Percentiles rank a stretch among this genome's conserved stretches.
phyloP scores from a whole-genome alignment of 2,113 vertebrate genomes.

The Perccottus glenii region DNA sequence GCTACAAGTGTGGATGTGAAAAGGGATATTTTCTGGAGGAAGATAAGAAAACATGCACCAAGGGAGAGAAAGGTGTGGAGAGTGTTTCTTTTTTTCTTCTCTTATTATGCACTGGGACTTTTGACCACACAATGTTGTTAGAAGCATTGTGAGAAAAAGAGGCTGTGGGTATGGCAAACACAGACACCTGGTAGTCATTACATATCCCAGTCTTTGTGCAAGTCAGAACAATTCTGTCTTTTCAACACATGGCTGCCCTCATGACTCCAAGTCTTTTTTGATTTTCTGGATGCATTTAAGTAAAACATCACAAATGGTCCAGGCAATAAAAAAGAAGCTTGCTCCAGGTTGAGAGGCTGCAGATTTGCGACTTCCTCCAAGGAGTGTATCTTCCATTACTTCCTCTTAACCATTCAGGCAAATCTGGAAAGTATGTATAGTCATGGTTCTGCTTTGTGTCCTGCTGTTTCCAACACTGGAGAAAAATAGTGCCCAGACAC shows the following conservation, averaged over 20 bases:
- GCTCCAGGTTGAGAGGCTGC: constrained; percentile 40
- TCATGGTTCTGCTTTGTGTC: constrained; percentile 31
- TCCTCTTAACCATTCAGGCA: constrained; percentile 37
- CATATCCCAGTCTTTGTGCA: constrained; percentile 51
- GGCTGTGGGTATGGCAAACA: constrained; percentile 37
- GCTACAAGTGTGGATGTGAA: constrained; percentile 91
- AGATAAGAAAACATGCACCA: constrained; percentile 88
- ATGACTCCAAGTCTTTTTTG: constrained; percentile 52
- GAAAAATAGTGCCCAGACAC: constrained; percentile 41
- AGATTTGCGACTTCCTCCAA: constrained; percentile 72
- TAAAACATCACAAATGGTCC: constrained; percentile 52
- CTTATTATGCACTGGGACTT: constrained; percentile 37
- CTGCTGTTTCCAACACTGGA: constrained; percentile 32
- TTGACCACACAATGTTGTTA: constrained; percentile 30
- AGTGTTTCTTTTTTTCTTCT: constrained; percentile 27
- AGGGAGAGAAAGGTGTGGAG: constrained; percentile 85
- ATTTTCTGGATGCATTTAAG: constrained; percentile 60
- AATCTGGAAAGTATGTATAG: constrained; percentile 27
- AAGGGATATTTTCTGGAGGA: constrained; percentile 87
- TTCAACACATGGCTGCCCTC: constrained; percentile 38
- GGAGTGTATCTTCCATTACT: constrained; percentile 53
- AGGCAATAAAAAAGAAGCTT: constrained; percentile 31
- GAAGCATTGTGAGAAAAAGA: constrained; percentile 12
- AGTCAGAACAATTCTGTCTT: constrained; percentile 63
- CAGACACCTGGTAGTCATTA: constrained; percentile 75